These are phyloP conservation scores for Dermolepida albohirtum DNA, from an alignment of 2,888 invertebrate species.

Conservation along the genomic window DNA sequence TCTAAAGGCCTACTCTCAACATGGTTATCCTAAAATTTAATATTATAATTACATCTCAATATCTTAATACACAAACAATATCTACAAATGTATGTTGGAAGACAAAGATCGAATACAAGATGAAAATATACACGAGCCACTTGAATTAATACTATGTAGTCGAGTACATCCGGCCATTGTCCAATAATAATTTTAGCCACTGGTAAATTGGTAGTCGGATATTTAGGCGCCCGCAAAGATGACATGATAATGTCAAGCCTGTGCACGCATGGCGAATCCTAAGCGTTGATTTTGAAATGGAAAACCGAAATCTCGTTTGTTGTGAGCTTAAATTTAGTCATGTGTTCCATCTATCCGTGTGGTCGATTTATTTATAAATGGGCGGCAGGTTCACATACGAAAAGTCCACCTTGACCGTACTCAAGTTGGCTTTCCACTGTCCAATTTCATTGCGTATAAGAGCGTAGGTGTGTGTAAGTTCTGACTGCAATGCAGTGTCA, in stretches of 20 bases:
- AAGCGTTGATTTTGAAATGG: too few relatives aligned
- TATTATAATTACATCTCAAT: too few relatives aligned
- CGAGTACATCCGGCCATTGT: constrained; percentile 29
- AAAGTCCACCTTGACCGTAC: constrained; percentile 14
- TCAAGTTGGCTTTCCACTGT: constrained; percentile 1
- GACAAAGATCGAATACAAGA: too few relatives aligned
- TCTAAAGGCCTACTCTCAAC: too few relatives aligned
- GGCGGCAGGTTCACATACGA: not conserved
- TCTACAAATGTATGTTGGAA: too few relatives aligned
- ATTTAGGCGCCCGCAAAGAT: constrained; percentile 22
- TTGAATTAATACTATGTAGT: constrained; percentile 17
- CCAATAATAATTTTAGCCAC: constrained; percentile 20
- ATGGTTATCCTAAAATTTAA: too few relatives aligned
- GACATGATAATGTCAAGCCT: too few relatives aligned
- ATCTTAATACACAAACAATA: too few relatives aligned
- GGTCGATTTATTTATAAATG: constrained; percentile 8
- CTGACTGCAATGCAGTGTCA: not conserved
- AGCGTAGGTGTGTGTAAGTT: constrained; percentile 1
- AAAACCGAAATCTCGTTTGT: too few relatives aligned
- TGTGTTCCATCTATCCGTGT: not conserved
- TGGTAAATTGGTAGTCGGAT: constrained; percentile 12
- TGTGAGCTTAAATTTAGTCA: too few relatives aligned
- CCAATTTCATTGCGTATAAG: not conserved
- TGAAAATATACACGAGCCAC: not conserved
- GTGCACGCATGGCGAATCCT: too few relatives aligned